These are phyloP conservation scores for Eidolon dupreanum DNA, from an alignment of 2,797 vertebrate species.

Conservation along the genomic window DNA sequence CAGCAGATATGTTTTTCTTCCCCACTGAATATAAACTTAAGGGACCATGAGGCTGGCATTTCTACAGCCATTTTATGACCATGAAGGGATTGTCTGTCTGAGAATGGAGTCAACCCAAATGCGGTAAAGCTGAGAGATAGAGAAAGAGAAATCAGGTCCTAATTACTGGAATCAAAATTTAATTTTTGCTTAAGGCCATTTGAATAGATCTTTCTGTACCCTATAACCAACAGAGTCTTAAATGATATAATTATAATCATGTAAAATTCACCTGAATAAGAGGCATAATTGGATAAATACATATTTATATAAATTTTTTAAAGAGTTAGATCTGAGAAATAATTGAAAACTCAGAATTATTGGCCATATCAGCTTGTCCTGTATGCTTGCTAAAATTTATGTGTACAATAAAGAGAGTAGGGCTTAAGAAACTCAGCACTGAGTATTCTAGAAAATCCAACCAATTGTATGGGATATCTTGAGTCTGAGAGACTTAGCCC, in stretches of 20 bases:
- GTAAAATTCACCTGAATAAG: not conserved
- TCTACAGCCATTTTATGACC: not conserved
- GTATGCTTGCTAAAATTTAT: not conserved
- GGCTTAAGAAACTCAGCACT: not conserved
- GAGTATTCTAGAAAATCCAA: not conserved
- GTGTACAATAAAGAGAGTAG: not conserved
- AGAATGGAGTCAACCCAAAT: not conserved
- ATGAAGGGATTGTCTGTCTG: not conserved
- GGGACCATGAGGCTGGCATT: not conserved
- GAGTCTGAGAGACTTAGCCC: not conserved
- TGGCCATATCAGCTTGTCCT: not conserved
- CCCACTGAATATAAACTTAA: not conserved
- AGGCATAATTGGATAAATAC: not conserved
- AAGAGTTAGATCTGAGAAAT: not conserved
- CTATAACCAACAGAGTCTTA: not conserved
- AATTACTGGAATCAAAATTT: not conserved
- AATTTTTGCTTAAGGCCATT: not conserved
- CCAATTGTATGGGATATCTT: not conserved
- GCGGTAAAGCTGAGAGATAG: not conserved
- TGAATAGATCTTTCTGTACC: not conserved
- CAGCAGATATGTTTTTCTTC: not conserved
- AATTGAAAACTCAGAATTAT: conserved; percentile 8
- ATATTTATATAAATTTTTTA: not conserved
- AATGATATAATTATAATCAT: not conserved
- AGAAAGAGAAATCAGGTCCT: conserved; percentile 26